A percentile compares a stretch with the other conserved stretches of the same genome.
phyloP scores from a whole-genome alignment of 1,140 invertebrate species.

The Tenebrio molitor region DNA sequence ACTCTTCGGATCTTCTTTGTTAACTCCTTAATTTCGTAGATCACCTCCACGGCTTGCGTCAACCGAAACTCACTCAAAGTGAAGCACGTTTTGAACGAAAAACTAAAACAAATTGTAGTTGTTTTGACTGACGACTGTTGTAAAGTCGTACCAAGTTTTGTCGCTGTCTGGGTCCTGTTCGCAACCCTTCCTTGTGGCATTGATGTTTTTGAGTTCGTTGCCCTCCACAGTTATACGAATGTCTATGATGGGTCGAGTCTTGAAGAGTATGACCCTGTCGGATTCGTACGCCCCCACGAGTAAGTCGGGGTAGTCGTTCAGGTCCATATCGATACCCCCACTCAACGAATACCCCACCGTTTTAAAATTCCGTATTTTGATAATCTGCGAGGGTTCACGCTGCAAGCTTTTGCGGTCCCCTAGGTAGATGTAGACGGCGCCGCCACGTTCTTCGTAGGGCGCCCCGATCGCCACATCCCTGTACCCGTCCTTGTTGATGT shows the following conservation, averaged over 20 bases:
- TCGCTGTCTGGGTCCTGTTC: conserved; percentile 73
- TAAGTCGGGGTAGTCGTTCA: conserved; percentile 93
- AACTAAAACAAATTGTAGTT: conserved; percentile 70
- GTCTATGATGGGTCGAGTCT: conserved; percentile 88
- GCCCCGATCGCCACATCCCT: conserved; percentile 93
- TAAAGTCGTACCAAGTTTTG: conserved; percentile 78
- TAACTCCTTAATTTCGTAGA: conserved; percentile 56
- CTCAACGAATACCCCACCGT: conserved; percentile 93
- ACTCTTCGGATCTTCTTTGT: conserved; percentile 78
- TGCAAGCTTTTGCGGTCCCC: conserved; percentile 82
- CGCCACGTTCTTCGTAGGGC: conserved; percentile 88
- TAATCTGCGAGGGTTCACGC: conserved; percentile 73
- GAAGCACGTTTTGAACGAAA: conserved; percentile 91
- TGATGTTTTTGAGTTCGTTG: conserved; percentile 80
- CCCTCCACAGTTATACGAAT: conserved; percentile 77
- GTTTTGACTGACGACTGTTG: conserved; percentile 1
- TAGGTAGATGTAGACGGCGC: conserved; percentile 88
- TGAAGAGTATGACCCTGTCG: conserved; percentile 79
- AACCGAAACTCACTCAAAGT: conserved; percentile 71
- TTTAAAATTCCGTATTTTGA: conserved; percentile 66
- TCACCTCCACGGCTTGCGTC: conserved; percentile 43
- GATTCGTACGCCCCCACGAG: conserved; percentile 90
- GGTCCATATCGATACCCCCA: conserved; percentile 91
- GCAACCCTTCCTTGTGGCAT: conserved; percentile 84
- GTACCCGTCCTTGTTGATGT: conserved; percentile 92